phyloP scores from a whole-genome alignment of 2,797 vertebrate genomes.

The Hemibagrus guttatus region DNA sequence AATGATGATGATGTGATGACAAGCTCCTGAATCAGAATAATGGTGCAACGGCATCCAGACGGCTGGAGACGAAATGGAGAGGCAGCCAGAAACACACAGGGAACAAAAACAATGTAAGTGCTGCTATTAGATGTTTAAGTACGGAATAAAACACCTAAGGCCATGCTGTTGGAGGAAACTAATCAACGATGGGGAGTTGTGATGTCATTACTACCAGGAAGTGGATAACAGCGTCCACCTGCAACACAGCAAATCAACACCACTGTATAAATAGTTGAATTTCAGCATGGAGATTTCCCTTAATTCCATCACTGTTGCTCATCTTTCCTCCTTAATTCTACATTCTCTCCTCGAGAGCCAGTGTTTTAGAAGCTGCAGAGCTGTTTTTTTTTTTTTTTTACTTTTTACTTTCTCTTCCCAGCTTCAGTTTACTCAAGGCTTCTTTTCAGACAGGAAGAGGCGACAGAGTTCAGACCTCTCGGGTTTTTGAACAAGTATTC shows the following conservation, averaged over 20 bases:
- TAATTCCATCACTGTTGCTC: not conserved
- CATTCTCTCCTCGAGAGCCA: not conserved
- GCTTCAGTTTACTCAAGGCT: slow-evolving; percentile 40
- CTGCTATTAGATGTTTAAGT: not conserved
- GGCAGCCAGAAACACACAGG: not conserved
- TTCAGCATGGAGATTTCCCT: not conserved
- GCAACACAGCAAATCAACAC: not conserved
- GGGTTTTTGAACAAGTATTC: slow-evolving; percentile 77
- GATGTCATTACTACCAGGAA: not conserved
- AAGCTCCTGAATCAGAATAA: slow-evolving; percentile 21
- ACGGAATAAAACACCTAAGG: not conserved
- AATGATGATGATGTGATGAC: slow-evolving; percentile 58
- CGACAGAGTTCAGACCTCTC: slow-evolving; percentile 54
- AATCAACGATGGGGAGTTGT: not conserved
- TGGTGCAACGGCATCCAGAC: not conserved
- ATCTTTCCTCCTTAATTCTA: not conserved
- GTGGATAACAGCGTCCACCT: not conserved
- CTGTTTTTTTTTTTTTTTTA: not conserved
- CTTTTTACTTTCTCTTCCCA: slow-evolving; percentile 36
- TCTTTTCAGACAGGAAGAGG: slow-evolving; percentile 35
- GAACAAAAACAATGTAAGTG: too few relatives aligned
- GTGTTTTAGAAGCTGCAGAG: not conserved
- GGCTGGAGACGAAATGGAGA: not conserved
- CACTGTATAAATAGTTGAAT: not conserved
- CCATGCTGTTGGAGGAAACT: not conserved